Evolutionary conservation across 2,888 invertebrate genomes (phyloP).

Genomic region (Tenthredo distinguenda): DNA sequence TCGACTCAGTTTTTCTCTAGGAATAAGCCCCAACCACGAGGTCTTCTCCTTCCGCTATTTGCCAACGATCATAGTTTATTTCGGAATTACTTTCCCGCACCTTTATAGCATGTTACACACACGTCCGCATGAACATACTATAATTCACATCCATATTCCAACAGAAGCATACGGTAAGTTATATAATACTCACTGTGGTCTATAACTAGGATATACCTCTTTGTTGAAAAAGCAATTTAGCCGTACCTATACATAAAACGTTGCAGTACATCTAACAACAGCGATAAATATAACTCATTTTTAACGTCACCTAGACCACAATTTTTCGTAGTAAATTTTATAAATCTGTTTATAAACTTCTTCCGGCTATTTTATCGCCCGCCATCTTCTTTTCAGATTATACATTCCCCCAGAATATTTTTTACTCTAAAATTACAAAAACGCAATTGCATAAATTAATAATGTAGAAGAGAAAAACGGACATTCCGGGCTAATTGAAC

Average conservation of each 20-base stretch:
- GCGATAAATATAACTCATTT: constrained; percentile 48
- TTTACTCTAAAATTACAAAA: background rate
- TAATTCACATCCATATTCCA: background rate
- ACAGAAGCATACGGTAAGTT: background rate
- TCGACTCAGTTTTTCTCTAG: background rate
- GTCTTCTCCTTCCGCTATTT: background rate
- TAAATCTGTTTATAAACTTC: constrained; percentile 2
- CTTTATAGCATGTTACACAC: too few relatives aligned
- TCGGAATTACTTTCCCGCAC: background rate
- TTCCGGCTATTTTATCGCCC: background rate
- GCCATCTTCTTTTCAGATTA: background rate
- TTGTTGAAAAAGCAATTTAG: constrained; percentile 47
- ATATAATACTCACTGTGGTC: background rate
- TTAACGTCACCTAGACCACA: constrained; percentile 24
- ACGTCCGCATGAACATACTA: too few relatives aligned
- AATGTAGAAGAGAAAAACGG: background rate
- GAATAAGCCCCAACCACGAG: background rate
- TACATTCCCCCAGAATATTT: background rate
- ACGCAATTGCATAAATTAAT: background rate
- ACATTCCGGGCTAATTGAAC: background rate
- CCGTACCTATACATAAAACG: constrained; percentile 6
- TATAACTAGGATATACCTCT: constrained; percentile 22
- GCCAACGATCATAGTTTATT: background rate
- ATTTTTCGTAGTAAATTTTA: constrained; percentile 6
- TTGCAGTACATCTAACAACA: constrained; percentile 29